Percentiles rank a stretch among this genome's conserved stretches.
These are phyloP conservation scores for Phocoena phocoena DNA, from an alignment of 2,113 vertebrate species.

Conservation along the genomic window DNA sequence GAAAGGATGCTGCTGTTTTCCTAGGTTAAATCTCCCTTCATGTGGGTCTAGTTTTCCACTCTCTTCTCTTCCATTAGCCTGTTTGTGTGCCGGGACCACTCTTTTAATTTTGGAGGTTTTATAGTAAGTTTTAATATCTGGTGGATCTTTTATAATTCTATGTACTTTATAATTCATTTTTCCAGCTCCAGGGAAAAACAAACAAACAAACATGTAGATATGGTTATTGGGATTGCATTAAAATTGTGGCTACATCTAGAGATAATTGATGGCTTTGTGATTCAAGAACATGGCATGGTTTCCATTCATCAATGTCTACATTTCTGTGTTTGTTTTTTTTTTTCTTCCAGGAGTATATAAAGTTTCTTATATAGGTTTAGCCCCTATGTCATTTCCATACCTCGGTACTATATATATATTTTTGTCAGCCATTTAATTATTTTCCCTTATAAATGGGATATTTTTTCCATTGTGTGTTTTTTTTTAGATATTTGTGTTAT, in stretches of 20 bases:
- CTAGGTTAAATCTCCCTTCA: background rate
- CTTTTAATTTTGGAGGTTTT: background rate
- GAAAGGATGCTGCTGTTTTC: background rate
- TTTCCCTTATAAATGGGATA: background rate
- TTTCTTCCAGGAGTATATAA: background rate
- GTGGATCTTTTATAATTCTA: background rate
- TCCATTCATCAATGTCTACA: background rate
- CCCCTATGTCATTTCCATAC: background rate
- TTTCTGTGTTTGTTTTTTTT: background rate
- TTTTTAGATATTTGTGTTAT: background rate
- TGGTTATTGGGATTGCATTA: background rate
- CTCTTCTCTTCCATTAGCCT: background rate
- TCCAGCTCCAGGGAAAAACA: background rate
- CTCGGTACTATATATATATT: background rate
- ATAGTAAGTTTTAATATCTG: background rate
- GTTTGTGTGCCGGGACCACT: background rate
- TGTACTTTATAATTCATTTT: background rate
- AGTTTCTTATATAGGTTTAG: background rate
- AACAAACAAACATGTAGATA: background rate
- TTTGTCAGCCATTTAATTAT: background rate
- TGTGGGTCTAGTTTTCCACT: rapidly evolving
- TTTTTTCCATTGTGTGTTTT: background rate
- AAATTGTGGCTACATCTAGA: background rate
- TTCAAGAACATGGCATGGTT: background rate
- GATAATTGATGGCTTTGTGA: background rate